Evolutionary conservation across 2,113 vertebrate species (phyloP), one percentile per base, ranked within the genome.

Genomic region (Ammodytes dubius): DNA sequence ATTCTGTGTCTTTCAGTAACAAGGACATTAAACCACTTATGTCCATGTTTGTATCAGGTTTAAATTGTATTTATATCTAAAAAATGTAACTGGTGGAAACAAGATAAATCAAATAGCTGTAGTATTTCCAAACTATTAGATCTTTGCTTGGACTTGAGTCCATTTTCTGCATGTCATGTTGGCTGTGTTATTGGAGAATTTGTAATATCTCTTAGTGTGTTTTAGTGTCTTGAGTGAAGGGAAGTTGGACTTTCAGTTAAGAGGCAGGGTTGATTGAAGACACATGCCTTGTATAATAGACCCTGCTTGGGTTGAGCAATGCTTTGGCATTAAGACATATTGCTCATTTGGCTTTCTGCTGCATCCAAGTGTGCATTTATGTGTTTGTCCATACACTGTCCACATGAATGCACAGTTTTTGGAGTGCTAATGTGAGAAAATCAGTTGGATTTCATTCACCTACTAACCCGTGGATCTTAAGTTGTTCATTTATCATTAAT

Each of bases 231-330:
- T 47, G 68, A 81, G 54, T 54, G 57, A 76, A 56, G 61, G 76
- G 83, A 86, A 77, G 85, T 68, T 81, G 72, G 67, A 74, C 77
- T 84, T 87, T 82, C 76, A 72, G 77, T 79, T 85, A 54, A 69
- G 58, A 83, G 82, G 88, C 77, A 35, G 8, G 15, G 64, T 37
- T 94, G 85, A 95, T 95, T 92, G 64, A 86, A 94, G 85, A 90
- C 95, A 95, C 87, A 95, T 95, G 94, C 63, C 72, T 56, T 46
- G 64, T 88, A 91, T 92, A 86, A 90, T 83, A 82, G 82, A 83
- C 80, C 82, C 74, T 82, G 63, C 65, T 92, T 74, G 83, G 88
- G 88, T 93, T 94, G 92, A 90, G 92, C 88, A 93, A 94, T 82
- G 54, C 64, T 58, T 92, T 88, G 88, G 89, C 85, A 70, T 78